Percentiles rank a stretch among this genome's conserved stretches.
Conservation (phyloP, 2,797 vertebrate species). For the Hypotaenidia philippensis region DNA sequence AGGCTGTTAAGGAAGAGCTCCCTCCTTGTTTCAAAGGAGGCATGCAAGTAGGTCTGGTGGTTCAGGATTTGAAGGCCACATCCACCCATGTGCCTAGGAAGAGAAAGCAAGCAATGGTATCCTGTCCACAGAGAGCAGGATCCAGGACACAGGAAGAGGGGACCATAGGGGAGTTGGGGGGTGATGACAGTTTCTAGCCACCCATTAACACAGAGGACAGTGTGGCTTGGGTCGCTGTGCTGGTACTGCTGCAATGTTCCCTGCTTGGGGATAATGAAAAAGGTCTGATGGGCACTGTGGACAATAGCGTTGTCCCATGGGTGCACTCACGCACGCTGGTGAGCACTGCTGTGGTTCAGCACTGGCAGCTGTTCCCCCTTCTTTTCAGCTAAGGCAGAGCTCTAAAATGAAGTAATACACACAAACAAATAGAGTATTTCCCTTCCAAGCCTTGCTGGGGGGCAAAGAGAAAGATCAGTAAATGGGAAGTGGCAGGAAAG, state of each 20-base stretch:
- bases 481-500: background rate
- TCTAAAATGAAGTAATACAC: background rate
- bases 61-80: background rate
- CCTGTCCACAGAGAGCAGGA: background rate
- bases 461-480: background rate
- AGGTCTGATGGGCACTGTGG: background rate
- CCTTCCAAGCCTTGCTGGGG: background rate
- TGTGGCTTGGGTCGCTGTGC: fast-evolving
- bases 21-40: background rate
- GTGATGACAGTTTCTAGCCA: background rate
- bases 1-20: background rate
- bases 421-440: background rate
- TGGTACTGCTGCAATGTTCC: background rate
- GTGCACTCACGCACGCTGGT: background rate
- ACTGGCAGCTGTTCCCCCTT: background rate
- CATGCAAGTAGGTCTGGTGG: fast-evolving
- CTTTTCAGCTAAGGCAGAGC: background rate
- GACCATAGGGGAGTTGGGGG: background rate
- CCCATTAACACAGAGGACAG: background rate
- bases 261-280: background rate
- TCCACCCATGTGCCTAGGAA: background rate
- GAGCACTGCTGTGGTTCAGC: background rate
- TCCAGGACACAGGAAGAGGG: background rate
- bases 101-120: background rate
- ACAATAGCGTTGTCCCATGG: background rate